Base-by-base conservation (phyloP, 2,888 invertebrate species). In the Ypsolopha scabrella region DNA sequence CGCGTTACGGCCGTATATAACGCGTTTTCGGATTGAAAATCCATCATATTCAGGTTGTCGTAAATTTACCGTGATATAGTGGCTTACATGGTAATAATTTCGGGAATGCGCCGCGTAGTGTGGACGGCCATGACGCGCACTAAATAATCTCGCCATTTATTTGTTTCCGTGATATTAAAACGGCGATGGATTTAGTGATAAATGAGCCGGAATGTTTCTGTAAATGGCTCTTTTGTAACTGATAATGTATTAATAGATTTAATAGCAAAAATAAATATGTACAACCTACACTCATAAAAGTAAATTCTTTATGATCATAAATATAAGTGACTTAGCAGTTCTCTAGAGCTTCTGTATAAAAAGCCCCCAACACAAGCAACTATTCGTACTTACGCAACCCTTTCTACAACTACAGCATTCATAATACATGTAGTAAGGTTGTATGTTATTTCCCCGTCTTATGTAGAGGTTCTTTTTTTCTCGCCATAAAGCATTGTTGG, bases 401-500 rank as follows among this genome's bases (percentile, higher is more conserved):
- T 24, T 24, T 24, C 24, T 75, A 74, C 74, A 80, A 78, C 73
- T 71, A 72, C 76, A 77, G 73, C 78, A 77, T 80, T 72, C 69
- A 85, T 82, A 78, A 80, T 80, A 72, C 78, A 80, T 75, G 72
- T 78, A 71, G 68, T 72, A 80, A 76, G 75, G 72, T 73, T 80
- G 78, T 81, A 75, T 78, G 81, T 81, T 81, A 82, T 83, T 80
- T 85, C 73, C 67, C 78, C 80, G 77, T 79, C 85, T 83, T 85
- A 82, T 79, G 75, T 81, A 10, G 39, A 82, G 76, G 80, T 81
- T 79, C 79, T 80, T 86, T 86, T 86, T 86, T 80, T 81, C 53
- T 57, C 79, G 73, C 85, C 80, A 87, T 87, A 87, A 87, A 87
- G 82, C 87, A 87, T 87, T 86, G 88, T 88, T 88, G 88, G 87